These are phyloP conservation scores for Phocides pigmalion DNA, from an alignment of 1,140 invertebrate genomes.

Conservation along the genomic window DNA sequence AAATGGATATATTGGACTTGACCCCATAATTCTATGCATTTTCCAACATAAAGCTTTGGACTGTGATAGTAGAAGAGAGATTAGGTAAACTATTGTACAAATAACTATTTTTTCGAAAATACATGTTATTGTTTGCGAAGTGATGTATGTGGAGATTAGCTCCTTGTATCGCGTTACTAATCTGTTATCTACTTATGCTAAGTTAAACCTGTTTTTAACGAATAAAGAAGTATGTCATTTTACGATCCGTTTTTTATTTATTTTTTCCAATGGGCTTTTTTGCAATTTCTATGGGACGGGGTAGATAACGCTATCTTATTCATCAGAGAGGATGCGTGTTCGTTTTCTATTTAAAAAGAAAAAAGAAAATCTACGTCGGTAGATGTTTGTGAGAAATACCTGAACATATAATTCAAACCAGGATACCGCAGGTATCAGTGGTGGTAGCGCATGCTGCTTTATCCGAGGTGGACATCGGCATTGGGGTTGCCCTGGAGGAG, in stretches of 20 bases:
- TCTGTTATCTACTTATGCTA: constrained; percentile 47
- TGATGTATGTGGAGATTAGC: constrained; percentile 39
- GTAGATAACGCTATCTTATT: neutral
- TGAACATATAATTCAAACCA: too few relatives aligned
- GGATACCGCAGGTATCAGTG: too few relatives aligned
- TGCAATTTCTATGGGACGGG: neutral
- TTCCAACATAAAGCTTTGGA: constrained; percentile 58
- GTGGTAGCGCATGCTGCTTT: too few relatives aligned
- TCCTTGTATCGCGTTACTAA: constrained; percentile 48
- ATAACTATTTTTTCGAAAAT: constrained; percentile 59
- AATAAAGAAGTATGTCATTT: constrained; percentile 55
- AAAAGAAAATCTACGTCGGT: too few relatives aligned
- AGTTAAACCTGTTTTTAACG: constrained; percentile 59
- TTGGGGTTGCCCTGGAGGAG: too few relatives aligned
- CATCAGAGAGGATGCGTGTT: too few relatives aligned
- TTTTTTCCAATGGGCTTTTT: too few relatives aligned
- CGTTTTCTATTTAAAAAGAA: too few relatives aligned
- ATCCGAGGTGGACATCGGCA: too few relatives aligned
- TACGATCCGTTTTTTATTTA: constrained; percentile 27
- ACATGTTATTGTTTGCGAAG: constrained; percentile 46
- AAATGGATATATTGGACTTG: too few relatives aligned
- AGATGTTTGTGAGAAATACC: too few relatives aligned
- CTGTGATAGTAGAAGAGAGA: constrained; percentile 76
- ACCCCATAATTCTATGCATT: constrained; percentile 37
- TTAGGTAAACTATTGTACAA: constrained; percentile 59